Conservation (phyloP, 2,797 vertebrate genomes). For the Kryptopterus vitreolus region DNA sequence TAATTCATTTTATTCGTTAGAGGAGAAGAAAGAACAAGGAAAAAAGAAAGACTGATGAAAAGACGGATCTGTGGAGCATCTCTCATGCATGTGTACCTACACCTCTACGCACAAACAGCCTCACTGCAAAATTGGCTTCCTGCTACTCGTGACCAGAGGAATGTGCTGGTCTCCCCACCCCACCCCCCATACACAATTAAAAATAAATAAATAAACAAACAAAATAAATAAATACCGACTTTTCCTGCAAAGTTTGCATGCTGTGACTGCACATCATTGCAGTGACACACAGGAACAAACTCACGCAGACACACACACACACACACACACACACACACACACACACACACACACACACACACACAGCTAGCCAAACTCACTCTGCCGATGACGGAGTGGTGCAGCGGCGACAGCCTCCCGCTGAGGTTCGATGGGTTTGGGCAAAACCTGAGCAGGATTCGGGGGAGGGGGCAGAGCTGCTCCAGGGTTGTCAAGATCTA, state of each 20-base stretch:
- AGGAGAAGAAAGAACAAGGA: background rate
- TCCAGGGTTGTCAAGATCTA: conserved; percentile 68
- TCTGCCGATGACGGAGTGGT: conserved; percentile 86
- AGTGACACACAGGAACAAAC: background rate
- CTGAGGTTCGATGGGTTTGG: conserved; percentile 75
- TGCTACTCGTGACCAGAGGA: background rate
- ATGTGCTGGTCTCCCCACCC: too few relatives aligned
- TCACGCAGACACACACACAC: background rate
- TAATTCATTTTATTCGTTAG: background rate
- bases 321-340: background rate
- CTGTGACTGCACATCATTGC: background rate
- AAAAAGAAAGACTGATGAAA: background rate
- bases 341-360: background rate
- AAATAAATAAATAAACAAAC: background rate
- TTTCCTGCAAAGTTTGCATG: background rate
- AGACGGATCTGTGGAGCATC: background rate
- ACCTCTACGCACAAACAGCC: background rate
- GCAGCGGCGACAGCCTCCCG: conserved; percentile 72
- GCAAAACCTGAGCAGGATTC: conserved; percentile 79
- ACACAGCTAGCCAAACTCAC: conserved; percentile 74
- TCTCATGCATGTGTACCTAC: background rate
- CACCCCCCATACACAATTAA: background rate
- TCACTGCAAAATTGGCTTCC: background rate
- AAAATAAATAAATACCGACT: background rate
- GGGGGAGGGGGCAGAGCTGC: conserved; percentile 71